Evolutionary conservation across 2,113 vertebrate species (phyloP).

Genomic region (Saimiri boliviensis): DNA sequence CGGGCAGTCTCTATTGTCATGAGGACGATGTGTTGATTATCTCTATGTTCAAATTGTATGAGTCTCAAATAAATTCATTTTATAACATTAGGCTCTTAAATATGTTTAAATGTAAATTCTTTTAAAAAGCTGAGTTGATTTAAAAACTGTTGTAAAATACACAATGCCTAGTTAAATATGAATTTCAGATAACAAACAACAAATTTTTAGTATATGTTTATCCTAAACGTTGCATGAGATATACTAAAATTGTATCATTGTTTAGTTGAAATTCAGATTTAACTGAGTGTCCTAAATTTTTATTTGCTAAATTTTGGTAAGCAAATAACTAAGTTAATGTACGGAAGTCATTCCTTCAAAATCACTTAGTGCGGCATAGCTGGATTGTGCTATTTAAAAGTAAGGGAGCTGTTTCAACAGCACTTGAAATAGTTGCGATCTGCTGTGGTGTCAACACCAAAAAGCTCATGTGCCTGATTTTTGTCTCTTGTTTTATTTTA

Average conservation of each 20-base stretch:
- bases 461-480: constrained; percentile 67
- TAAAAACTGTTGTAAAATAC: constrained; percentile 3
- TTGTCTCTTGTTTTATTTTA: constrained; percentile 75
- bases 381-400: neutral
- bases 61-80: constrained; percentile 11
- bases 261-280: constrained; percentile 32
- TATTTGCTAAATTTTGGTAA: constrained; percentile 15
- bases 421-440: neutral
- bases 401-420: neutral
- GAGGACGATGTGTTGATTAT: neutral
- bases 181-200: neutral
- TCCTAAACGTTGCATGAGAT: neutral
- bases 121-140: neutral
- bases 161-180: neutral
- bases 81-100: neutral
- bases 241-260: neutral
- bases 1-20: neutral
- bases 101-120: neutral
- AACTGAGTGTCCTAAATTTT: neutral
- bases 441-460: constrained; percentile 74
- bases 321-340: neutral
- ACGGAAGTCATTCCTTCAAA: constrained; percentile 30
- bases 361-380: neutral
- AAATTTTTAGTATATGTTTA: neutral
- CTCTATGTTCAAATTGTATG: neutral